Percentiles rank a stretch among this genome's conserved stretches.
phyloP scores from a whole-genome alignment of 2,888 invertebrate genomes.

The Fragum sueziense region DNA sequence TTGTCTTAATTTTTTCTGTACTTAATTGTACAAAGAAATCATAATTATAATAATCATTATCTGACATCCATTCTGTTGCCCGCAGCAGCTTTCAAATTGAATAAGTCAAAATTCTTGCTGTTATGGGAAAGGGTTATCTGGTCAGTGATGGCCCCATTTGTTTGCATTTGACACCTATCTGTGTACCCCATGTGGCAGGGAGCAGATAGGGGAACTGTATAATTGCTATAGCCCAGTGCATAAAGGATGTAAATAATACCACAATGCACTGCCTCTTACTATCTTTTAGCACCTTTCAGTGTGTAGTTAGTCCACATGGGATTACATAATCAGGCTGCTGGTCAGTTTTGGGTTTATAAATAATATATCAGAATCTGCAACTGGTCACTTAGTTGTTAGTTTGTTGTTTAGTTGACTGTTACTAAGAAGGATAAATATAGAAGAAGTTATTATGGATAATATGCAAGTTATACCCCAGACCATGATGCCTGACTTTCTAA shows the following conservation, averaged over 20 bases:
- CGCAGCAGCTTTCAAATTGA: no score
- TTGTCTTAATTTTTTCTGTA: no score
- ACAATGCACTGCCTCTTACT: no score
- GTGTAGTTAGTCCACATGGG: constrained; percentile 2
- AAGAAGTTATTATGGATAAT: constrained; percentile 14
- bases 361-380: background rate
- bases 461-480: constrained; percentile 27
- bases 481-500: constrained; percentile 24
- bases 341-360: background rate
- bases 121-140: background rate
- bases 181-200: background rate
- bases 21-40: no score
- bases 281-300: no score
- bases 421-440: background rate
- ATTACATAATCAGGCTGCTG: constrained; percentile 11
- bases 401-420: background rate
- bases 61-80: no score
- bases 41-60: no score
- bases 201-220: background rate
- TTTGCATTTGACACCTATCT: constrained; percentile 2
- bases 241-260: no score
- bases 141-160: background rate
- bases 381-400: background rate
- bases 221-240: no score
- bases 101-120: no score